Evolutionary conservation across 2,113 vertebrate species (phyloP).

Genomic region (Glaucidium brasilianum): DNA sequence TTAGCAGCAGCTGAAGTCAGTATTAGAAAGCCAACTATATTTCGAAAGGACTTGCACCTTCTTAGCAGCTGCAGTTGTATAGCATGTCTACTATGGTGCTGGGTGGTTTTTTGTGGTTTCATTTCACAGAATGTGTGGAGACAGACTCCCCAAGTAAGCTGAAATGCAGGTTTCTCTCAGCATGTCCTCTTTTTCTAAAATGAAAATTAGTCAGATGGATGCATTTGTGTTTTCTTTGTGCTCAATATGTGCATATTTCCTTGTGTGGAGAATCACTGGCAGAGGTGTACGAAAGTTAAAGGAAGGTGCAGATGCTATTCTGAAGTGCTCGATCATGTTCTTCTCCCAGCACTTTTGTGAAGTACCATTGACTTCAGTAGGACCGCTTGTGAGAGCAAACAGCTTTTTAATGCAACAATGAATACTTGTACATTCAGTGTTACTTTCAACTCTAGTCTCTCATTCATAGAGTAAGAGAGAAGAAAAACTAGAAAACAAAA

Average conservation of each 20-base stretch:
- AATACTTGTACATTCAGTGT: not conserved
- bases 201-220: not conserved
- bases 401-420: not conserved
- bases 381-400: not conserved
- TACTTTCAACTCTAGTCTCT: not conserved
- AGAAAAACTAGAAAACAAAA: conserved; percentile 53
- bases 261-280: not conserved
- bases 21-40: not conserved
- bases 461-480: conserved; percentile 53
- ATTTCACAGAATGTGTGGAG: not conserved
- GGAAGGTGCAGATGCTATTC: not conserved
- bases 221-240: not conserved
- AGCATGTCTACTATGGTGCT: not conserved
- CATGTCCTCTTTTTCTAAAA: not conserved
- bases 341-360: not conserved
- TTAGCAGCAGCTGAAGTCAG: not conserved
- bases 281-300: not conserved
- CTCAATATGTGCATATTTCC: not conserved
- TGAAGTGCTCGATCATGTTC: not conserved
- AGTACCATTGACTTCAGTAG: not conserved
- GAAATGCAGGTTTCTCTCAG: not conserved
- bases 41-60: not conserved
- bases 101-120: not conserved
- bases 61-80: not conserved
- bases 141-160: not conserved